Base-by-base conservation (phyloP, 2,888 invertebrate species). In the Rugalucina vietnamica region DNA sequence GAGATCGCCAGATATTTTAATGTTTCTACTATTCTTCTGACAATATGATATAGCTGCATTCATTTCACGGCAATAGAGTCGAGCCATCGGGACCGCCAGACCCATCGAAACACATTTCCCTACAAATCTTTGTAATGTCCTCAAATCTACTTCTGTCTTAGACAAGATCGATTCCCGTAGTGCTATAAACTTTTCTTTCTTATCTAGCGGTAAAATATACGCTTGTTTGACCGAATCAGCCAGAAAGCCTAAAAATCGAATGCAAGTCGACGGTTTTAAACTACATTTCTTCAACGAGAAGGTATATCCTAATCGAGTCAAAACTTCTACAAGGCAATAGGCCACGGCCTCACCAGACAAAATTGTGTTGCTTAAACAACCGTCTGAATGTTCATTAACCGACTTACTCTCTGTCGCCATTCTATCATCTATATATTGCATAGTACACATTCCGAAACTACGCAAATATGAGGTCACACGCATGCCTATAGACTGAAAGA, bases 21-120 rank as follows among this genome's bases (percentile, higher is more conserved):
- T 60, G 32, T 8, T 1, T 29, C 50, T 73, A 32, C 74, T 80
- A 76, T 86, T 81, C 36, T 49, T 77, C 14, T 70, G 8, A 24
- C 54, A 65, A 37, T n/a, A 24, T 39, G 86, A 83, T 21, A 86
- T 80, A n/a, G 77, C 60, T 24, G 75, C n/a, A 34, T 83, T 86
- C 18, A 86, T 71, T 69, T 86, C 82, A 29, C 82, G 39, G 34
- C 75, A 80, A 69, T 77, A 83, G n/a, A 86, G 36, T 21, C 57
- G 76, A 43, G 72, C 76, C 14, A 65, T 79, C n/a, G 81, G 77
- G 2, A 81, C 76, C n/a, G 76, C 86, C 29, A 86, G 34, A 24
- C 43, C 57, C 81, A 83, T 78, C 0, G 86, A 86, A 50, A 86
- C 76, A 72, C 81, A 81, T 36, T 83, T 86, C 24, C 85, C 83